These are phyloP conservation scores for Apostichopus japonicus DNA, from an alignment of 35 echinoderm and acorn worm genomes.

Conservation along the genomic window DNA sequence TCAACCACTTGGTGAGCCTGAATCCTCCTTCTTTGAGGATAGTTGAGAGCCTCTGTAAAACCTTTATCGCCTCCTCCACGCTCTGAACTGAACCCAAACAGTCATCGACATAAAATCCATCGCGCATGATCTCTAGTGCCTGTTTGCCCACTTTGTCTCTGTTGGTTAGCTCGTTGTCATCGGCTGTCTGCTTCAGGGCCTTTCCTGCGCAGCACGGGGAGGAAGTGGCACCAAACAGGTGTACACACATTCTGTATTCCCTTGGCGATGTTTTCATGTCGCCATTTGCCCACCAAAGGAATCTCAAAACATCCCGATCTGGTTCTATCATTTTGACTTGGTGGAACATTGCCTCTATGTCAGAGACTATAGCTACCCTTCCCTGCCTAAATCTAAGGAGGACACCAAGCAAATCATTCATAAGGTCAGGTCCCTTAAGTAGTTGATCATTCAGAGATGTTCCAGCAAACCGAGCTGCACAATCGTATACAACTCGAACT, in stretches of 20 bases:
- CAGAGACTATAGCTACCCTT: slow-evolving; percentile 49
- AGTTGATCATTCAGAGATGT: slow-evolving; percentile 62
- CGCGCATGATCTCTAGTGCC: slow-evolving; percentile 48
- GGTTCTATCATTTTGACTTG: slow-evolving; percentile 44
- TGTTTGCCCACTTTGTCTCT: not conserved
- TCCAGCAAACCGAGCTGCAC: slow-evolving; percentile 64
- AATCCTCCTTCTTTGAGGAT: slow-evolving; percentile 63
- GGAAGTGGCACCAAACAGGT: slow-evolving; percentile 68
- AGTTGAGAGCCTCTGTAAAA: slow-evolving; percentile 29
- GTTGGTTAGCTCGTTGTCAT: slow-evolving; percentile 27
- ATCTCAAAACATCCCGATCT: slow-evolving; percentile 37
- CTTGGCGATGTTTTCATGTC: not conserved
- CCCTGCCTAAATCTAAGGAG: slow-evolving; percentile 58
- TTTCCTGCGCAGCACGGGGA: slow-evolving; percentile 74
- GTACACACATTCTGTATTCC: slow-evolving; percentile 71
- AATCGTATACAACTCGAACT: slow-evolving; percentile 70
- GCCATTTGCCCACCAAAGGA: slow-evolving; percentile 53
- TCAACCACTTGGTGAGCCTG: slow-evolving; percentile 77
- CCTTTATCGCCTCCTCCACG: slow-evolving; percentile 33
- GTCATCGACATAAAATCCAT: slow-evolving; percentile 67
- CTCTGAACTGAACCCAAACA: slow-evolving; percentile 57
- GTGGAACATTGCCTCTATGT: slow-evolving; percentile 74
- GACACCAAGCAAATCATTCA: slow-evolving; percentile 60
- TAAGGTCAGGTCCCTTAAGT: slow-evolving; percentile 70
- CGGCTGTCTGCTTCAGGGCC: slow-evolving; percentile 65